These are phyloP conservation scores for Netelia virgata DNA, from an alignment of 2,888 invertebrate genomes.

Conservation along the genomic window DNA sequence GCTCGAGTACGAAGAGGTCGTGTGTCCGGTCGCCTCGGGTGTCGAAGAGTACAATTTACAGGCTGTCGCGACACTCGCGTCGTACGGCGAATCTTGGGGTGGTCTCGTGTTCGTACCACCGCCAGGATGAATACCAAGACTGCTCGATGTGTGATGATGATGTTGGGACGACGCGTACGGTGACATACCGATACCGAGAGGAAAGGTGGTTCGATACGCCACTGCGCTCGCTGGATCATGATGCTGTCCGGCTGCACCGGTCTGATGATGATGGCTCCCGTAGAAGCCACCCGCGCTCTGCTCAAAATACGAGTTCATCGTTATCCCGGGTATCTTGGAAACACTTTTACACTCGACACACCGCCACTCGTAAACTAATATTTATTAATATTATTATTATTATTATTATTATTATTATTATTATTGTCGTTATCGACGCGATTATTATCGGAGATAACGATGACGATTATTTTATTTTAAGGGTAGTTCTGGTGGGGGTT, in stretches of 20 bases:
- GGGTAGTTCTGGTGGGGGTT: too few species aligned
- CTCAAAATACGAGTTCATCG: slow-evolving; percentile 98
- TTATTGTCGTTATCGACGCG: too few species aligned
- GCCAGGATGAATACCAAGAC: slow-evolving; percentile 87
- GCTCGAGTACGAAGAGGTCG: slow-evolving; percentile 86
- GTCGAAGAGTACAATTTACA: slow-evolving; percentile 93
- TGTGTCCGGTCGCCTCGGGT: slow-evolving; percentile 87
- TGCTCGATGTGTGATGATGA: slow-evolving; percentile 88
- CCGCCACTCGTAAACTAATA: slow-evolving; percentile 72
- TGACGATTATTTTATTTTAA: too few species aligned
- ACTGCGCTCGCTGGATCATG: slow-evolving; percentile 91
- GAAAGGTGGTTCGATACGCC: slow-evolving; percentile 94
- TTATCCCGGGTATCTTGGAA: slow-evolving; percentile 84
- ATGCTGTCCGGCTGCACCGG: slow-evolving; percentile 88
- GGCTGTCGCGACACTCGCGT: slow-evolving; percentile 94
- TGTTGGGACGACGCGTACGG: slow-evolving; percentile 91
- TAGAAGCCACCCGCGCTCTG: slow-evolving; percentile 95
- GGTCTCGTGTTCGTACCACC: slow-evolving; percentile 91
- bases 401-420: too few species aligned
- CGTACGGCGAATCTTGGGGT: slow-evolving; percentile 96
- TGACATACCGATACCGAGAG: slow-evolving; percentile 93
- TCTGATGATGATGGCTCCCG: slow-evolving; percentile 95
- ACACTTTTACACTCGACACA: slow-evolving; percentile 79
- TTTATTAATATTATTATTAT: too few species aligned
- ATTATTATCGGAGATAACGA: too few species aligned